Evolutionary conservation across 2,797 vertebrate species (phyloP).

Genomic region (Perodicticus potto): DNA sequence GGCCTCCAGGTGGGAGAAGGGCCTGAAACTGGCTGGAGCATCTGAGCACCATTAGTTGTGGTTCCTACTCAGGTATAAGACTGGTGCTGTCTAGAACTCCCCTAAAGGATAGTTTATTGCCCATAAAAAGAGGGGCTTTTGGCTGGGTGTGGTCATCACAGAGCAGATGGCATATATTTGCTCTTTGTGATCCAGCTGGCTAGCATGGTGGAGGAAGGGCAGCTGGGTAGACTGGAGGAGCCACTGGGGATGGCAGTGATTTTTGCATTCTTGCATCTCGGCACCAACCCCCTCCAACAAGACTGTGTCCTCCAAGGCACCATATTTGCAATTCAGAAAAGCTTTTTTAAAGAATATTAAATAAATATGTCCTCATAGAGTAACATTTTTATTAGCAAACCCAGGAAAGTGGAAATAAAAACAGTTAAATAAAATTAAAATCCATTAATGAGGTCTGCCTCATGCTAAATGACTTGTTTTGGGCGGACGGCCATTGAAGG

Average conservation of each 20-base stretch:
- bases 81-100: neutral
- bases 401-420: constrained; percentile 44
- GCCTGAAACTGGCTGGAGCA: neutral
- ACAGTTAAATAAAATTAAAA: constrained; percentile 11
- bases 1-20: neutral
- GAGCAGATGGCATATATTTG: neutral
- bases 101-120: neutral
- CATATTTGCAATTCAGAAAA: neutral
- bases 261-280: neutral
- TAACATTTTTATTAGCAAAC: neutral
- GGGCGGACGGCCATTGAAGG: neutral
- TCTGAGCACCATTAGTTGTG: neutral
- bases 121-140: neutral
- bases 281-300: neutral
- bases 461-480: neutral
- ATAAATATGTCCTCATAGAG: neutral
- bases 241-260: neutral
- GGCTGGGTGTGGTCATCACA: neutral
- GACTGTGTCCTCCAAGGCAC: neutral
- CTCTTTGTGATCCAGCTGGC: neutral
- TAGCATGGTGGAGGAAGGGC: neutral
- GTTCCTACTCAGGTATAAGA: neutral
- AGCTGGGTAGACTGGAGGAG: neutral
- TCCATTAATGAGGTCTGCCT: neutral
- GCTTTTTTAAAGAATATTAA: neutral